Percentiles rank a stretch among this genome's conserved stretches.
phyloP scores from a whole-genome alignment of 2,797 vertebrate species.

The Otolemur crassicaudatus region DNA sequence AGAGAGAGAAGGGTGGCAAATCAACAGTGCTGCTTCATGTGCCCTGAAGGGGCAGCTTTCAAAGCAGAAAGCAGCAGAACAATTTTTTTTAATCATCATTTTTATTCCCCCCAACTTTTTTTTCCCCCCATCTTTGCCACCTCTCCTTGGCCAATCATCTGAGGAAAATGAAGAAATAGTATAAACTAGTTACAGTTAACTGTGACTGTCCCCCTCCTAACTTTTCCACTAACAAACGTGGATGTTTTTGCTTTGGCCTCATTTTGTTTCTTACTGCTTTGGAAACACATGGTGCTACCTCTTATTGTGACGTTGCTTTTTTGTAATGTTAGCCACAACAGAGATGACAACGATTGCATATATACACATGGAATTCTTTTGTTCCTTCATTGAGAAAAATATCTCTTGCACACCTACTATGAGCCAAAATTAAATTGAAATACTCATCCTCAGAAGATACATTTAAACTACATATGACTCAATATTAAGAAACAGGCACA shows the following conservation, averaged over 20 bases:
- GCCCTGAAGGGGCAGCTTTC: background rate
- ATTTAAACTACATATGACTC: background rate
- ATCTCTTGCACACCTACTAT: slow-evolving; percentile 8
- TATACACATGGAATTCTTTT: slow-evolving; percentile 17
- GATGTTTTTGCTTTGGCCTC: background rate
- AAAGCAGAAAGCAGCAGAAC: slow-evolving; percentile 36
- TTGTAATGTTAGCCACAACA: background rate
- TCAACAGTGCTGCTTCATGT: background rate
- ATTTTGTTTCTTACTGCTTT: background rate
- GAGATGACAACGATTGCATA: slow-evolving; percentile 1
- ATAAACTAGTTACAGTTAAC: background rate
- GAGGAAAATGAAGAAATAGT: background rate
- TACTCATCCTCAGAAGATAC: slow-evolving; percentile 3
- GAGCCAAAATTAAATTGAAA: slow-evolving; percentile 22
- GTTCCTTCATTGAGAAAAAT: slow-evolving; percentile 47
- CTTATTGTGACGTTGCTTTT: background rate
- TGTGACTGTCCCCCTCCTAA: background rate
- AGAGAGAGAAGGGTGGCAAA: background rate
- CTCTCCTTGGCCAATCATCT: background rate
- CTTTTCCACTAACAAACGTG: background rate
- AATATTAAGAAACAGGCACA: background rate
- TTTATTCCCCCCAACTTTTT: background rate
- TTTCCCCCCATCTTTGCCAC: background rate
- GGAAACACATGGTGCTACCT: background rate
- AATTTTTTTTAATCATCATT: background rate